Conservation (phyloP, 2,113 vertebrate genomes). For the Solea solea region DNA sequence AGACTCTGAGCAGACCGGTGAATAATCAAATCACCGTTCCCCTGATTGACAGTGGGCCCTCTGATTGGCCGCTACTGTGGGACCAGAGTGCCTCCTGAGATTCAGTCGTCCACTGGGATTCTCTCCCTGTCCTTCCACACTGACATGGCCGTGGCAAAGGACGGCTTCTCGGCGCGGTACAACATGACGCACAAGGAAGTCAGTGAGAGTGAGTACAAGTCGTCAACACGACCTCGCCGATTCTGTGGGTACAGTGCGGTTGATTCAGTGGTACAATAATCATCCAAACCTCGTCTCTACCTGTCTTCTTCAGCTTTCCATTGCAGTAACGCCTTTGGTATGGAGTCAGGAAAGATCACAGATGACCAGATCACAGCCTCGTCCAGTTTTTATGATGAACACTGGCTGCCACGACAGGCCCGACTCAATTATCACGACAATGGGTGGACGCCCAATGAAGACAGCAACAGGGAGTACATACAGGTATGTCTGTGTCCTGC, state of each 20-base stretch:
- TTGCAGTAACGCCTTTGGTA: conserved; percentile 92
- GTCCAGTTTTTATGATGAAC: conserved; percentile 88
- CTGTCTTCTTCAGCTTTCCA: conserved; percentile 85
- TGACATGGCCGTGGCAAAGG: conserved; percentile 97
- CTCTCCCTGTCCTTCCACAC: conserved; percentile 97
- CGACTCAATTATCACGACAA: conserved; percentile 94
- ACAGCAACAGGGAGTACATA: conserved; percentile 94
- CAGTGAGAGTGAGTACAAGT: conserved; percentile 88
- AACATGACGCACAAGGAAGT: conserved; percentile 92
- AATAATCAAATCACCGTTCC: conserved; percentile 1
- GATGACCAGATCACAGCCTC: conserved; percentile 95
- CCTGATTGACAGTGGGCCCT: conserved; percentile 88
- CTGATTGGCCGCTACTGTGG: conserved; percentile 97
- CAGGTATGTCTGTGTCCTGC: conserved; percentile 82
- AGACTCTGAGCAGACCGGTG: not conserved
- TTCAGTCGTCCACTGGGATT: conserved; percentile 92
- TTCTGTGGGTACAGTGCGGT: too few species aligned
- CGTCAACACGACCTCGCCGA: too few species aligned
- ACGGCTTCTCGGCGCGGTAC: conserved; percentile 95
- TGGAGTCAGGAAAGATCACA: conserved; percentile 94
- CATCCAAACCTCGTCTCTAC: not conserved
- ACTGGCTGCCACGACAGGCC: conserved; percentile 92
- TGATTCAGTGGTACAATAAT: not conserved
- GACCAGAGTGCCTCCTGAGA: conserved; percentile 90
- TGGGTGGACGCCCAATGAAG: conserved; percentile 93